Percentiles rank a stretch among this genome's conserved stretches.
Conservation (phyloP, 53 echinoderm and acorn worm genomes). For the Glandiceps talaboti region DNA sequence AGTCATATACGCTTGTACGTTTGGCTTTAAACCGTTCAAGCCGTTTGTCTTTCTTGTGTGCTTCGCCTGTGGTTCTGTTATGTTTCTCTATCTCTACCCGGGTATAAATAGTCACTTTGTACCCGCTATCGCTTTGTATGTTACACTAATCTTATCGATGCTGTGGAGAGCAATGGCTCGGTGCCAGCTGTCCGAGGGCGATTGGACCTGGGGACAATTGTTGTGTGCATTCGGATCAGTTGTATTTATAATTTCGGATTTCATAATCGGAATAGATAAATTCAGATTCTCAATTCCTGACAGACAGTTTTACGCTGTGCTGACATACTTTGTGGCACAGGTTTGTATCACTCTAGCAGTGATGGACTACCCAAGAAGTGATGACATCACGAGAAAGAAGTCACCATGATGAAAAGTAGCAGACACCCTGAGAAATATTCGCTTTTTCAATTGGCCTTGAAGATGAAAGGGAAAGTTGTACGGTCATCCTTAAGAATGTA, state of each 20-base stretch:
- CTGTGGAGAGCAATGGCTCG: constrained; percentile 26
- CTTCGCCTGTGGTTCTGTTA: neutral
- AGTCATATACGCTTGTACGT: constrained; percentile 19
- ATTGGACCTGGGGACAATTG: neutral
- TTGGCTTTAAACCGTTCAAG: constrained; percentile 12
- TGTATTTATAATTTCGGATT: constrained; percentile 24
- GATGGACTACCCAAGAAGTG: neutral
- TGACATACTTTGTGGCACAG: constrained; percentile 24
- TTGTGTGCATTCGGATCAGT: constrained; percentile 13
- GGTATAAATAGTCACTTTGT: constrained; percentile 15
- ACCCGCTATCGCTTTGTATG: constrained; percentile 28
- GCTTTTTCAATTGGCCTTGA: too few species aligned
- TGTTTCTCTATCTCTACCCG: constrained; percentile 2
- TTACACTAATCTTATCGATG: constrained; percentile 21
- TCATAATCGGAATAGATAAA: constrained; percentile 13
- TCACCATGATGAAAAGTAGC: too few species aligned
- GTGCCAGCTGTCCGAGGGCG: neutral
- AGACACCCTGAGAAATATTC: too few species aligned
- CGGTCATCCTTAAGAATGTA: too few species aligned
- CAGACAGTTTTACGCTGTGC: constrained; percentile 19
- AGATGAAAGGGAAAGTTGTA: too few species aligned
- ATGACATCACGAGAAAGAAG: neutral
- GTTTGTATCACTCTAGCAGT: constrained; percentile 23
- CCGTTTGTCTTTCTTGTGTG: neutral
- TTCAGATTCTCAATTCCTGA: constrained; percentile 17